Evolutionary conservation across 2,797 vertebrate species (phyloP), one percentile per base, ranked within the genome.

Genomic region (Okamejei kenojei): DNA sequence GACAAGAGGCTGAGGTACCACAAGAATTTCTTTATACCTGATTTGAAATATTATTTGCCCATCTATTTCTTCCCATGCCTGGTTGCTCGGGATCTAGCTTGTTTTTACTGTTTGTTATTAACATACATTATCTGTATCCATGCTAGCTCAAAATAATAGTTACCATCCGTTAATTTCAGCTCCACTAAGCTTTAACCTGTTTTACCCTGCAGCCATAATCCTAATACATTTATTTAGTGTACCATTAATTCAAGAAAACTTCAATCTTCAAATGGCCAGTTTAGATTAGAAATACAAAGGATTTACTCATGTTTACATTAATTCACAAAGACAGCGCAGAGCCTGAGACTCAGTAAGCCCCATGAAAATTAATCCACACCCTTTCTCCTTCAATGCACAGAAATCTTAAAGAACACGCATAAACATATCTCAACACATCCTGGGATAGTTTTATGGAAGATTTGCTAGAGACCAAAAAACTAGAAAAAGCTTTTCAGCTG

Each of bases 171-270:
- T 88, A 65, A 68, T 35, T 68, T n/a, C 32, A 88, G 65, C 84
- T 19, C 1, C 17, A 88, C 84, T 63, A 68, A 32, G 61, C 61
- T 88, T 88, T 88, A 88, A 63, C 63, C 84, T 88, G 61, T 21
- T 88, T 65, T 68, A 88, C 84, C 84, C 63, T 88, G 63, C 84
- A 38, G 63, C 32, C 63, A 35, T 88, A 32, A 68, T 88, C 84
- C 63, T 88, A 88, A 88, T 68, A 88, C 84, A 68, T 88, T 88
- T 88, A 63, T 88, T 88, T 68, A 68, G 84, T 61, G 68, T 65
- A 65, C 63, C 63, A 88, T 32, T 88, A 88, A 88, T 88, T 88
- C 84, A 88, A 88, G 84, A 65, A 88, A 88, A 88, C 61, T 65
- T 88, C 63, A 68, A 35, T 3, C 61, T 68, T 88, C 21, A 68